A percentile compares a stretch with the other conserved stretches of the same genome.
phyloP scores from a whole-genome alignment of 2,888 invertebrate genomes.

The Prenolepis imparis region DNA sequence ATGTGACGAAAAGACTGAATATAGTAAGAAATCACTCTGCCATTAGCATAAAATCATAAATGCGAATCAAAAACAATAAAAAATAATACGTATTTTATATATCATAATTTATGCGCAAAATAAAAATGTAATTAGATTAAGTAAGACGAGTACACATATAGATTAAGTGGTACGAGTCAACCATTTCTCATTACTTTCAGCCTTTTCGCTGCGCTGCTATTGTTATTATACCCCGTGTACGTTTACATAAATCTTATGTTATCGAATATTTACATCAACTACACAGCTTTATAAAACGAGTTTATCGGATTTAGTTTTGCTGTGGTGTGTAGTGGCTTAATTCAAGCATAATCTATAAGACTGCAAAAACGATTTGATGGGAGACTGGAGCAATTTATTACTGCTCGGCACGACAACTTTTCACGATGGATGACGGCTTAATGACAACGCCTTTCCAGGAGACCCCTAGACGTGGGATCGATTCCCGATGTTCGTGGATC shows the following conservation, averaged over 20 bases:
- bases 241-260: slow-evolving; percentile 46
- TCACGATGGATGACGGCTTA: slow-evolving; percentile 69
- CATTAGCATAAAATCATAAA: background rate
- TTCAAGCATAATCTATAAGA: slow-evolving; percentile 59
- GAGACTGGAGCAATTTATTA: slow-evolving; percentile 67
- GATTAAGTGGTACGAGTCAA: slow-evolving; percentile 10
- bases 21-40: no score
- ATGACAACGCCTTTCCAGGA: slow-evolving; percentile 59
- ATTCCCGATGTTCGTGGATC: slow-evolving; percentile 32
- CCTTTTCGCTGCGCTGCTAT: background rate
- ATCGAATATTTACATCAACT: slow-evolving; percentile 44
- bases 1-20: no score
- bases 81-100: no score
- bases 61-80: background rate
- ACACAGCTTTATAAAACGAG: slow-evolving; percentile 28
- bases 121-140: background rate
- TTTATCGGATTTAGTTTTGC: slow-evolving; percentile 56
- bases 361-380: slow-evolving; percentile 50
- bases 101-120: background rate
- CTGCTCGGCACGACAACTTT: slow-evolving; percentile 59
- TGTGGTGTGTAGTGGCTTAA: slow-evolving; percentile 52
- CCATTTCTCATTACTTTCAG: background rate
- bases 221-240: slow-evolving; percentile 15
- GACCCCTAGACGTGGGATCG: slow-evolving; percentile 32
- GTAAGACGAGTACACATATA: no score